phyloP scores from a whole-genome alignment of 2,888 invertebrate genomes.

The Dasypolia templi region DNA sequence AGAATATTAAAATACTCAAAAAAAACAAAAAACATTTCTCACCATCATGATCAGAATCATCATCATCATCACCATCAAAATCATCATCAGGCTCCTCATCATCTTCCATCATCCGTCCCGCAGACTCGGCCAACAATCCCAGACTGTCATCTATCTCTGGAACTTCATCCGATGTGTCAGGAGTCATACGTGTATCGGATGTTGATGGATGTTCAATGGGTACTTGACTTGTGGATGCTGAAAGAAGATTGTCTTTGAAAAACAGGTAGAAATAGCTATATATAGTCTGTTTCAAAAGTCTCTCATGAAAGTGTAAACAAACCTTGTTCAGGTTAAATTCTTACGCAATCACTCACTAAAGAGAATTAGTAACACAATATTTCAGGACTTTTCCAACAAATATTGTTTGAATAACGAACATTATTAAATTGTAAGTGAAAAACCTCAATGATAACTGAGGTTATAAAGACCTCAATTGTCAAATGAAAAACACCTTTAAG shows the following conservation, averaged over 20 bases:
- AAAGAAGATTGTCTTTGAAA: background rate
- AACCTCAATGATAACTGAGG: too few species aligned
- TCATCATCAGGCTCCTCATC: constrained; percentile 81
- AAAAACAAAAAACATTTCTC: too few species aligned
- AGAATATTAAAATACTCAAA: too few species aligned
- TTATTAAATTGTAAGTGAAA: too few species aligned
- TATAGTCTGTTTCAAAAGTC: background rate
- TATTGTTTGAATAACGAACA: too few species aligned
- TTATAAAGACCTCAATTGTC: too few species aligned
- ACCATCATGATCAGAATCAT: constrained; percentile 76
- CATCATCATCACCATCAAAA: constrained; percentile 78
- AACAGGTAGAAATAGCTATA: background rate
- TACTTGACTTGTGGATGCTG: constrained; percentile 18
- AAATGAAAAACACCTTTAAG: too few species aligned
- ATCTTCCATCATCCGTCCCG: constrained; percentile 80
- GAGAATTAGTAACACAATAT: background rate
- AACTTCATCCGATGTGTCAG: constrained; percentile 68
- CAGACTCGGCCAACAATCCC: constrained; percentile 84
- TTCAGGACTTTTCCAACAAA: too few species aligned
- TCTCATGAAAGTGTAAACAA: background rate
- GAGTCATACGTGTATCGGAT: constrained; percentile 34
- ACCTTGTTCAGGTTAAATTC: background rate
- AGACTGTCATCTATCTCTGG: constrained; percentile 81
- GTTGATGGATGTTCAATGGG: background rate
- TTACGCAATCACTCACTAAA: background rate